phyloP scores from a whole-genome alignment of 2,113 vertebrate species.

The Ariopsis seemanni region DNA sequence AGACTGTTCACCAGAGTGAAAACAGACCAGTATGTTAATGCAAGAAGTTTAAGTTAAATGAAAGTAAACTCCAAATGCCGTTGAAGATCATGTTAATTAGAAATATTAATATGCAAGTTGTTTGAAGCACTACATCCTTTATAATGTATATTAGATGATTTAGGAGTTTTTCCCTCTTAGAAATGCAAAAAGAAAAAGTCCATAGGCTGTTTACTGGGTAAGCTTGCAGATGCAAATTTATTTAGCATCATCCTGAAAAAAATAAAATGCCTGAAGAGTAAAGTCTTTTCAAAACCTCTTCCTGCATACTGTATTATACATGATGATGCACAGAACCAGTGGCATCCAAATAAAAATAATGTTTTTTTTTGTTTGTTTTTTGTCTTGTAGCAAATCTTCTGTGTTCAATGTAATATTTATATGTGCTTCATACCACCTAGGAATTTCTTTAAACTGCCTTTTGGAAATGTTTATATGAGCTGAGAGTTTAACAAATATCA shows the following conservation, averaged over 20 bases:
- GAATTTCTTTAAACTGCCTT: not conserved
- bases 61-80: not conserved
- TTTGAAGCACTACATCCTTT: not conserved
- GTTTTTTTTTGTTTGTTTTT: not conserved
- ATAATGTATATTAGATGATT: not conserved
- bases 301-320: not conserved
- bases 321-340: not conserved
- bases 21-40: not conserved
- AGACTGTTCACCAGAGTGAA: not conserved
- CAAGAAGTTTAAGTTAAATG: not conserved
- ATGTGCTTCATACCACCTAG: not conserved
- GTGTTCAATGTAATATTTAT: not conserved
- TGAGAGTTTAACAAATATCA: not conserved
- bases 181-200: not conserved
- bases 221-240: not conserved
- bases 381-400: not conserved
- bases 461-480: not conserved
- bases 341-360: not conserved
- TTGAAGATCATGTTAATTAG: not conserved
- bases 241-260: not conserved
- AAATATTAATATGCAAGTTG: not conserved
- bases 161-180: not conserved
- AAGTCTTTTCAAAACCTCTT: not conserved
- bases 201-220: not conserved
- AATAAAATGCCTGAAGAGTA: not conserved